These are phyloP conservation scores for Rhagium mordax DNA, from an alignment of 2,888 invertebrate species.

Conservation along the genomic window DNA sequence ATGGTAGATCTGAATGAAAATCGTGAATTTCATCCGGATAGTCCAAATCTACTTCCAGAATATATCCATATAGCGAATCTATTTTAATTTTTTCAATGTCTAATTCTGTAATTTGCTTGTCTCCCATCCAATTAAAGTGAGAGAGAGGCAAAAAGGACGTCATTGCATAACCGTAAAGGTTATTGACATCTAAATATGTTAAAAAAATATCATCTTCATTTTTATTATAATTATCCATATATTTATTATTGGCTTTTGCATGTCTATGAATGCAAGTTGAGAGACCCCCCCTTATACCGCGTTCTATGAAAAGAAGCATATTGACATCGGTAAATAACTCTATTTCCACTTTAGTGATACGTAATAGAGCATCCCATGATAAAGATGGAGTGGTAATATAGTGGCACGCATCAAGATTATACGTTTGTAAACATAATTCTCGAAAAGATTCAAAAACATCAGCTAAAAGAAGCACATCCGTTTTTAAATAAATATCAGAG, in stretches of 20 bases:
- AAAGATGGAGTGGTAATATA: neutral
- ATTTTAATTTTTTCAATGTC: neutral
- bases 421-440: neutral
- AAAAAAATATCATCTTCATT: neutral
- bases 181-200: neutral
- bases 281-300: neutral
- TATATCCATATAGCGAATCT: neutral
- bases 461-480: slow-evolving; percentile 37
- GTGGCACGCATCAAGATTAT: neutral
- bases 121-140: neutral
- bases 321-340: neutral
- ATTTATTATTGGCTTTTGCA: neutral
- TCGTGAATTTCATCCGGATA: no score
- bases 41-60: slow-evolving; percentile 4
- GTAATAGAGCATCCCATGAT: neutral
- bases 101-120: neutral
- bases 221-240: neutral
- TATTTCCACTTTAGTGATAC: neutral
- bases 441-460: neutral
- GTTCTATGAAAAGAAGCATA: neutral
- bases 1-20: neutral
- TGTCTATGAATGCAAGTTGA: neutral
- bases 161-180: neutral
- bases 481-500: slow-evolving; percentile 31
- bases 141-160: neutral